A percentile compares a stretch with the other conserved stretches of the same genome.
Evolutionary conservation across 2,797 vertebrate species (phyloP).

Genomic region (Poecilia gillii): DNA sequence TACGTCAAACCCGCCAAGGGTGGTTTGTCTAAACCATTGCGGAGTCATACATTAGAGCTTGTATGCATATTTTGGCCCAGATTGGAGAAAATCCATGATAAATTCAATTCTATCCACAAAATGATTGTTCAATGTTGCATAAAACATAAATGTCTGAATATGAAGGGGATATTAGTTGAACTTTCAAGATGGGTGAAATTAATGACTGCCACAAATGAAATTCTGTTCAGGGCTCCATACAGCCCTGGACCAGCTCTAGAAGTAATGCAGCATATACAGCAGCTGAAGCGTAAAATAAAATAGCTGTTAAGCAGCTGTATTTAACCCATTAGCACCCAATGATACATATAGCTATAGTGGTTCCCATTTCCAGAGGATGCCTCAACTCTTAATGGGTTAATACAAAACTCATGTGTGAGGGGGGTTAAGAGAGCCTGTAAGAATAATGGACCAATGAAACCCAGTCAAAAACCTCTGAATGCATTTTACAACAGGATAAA

Average conservation of each 20-base stretch:
- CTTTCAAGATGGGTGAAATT: not conserved
- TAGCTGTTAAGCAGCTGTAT: conserved; percentile 34
- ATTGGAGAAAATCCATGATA: not conserved
- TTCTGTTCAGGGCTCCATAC: not conserved
- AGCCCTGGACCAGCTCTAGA: not conserved
- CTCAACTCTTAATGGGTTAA: conserved; percentile 28
- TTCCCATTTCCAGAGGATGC: conserved; percentile 19
- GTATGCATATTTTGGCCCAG: not conserved
- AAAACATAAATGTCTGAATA: not conserved
- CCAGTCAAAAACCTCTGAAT: conserved; percentile 65
- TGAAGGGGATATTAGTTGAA: not conserved
- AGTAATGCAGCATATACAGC: conserved; percentile 6
- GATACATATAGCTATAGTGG: conserved; percentile 5
- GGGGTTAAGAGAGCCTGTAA: conserved; percentile 70
- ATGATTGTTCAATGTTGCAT: not conserved
- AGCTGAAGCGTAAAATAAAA: conserved; percentile 32
- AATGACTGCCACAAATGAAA: not conserved
- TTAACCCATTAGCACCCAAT: conserved; percentile 36
- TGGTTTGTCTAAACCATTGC: not conserved
- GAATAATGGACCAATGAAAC: conserved; percentile 61
- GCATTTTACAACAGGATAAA: conserved; percentile 65
- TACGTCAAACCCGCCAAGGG: too few species aligned
- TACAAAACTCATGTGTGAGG: conserved; percentile 64
- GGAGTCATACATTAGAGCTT: not conserved
- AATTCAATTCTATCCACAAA: not conserved